phyloP scores from a whole-genome alignment of 2,797 vertebrate genomes.

The Malurus leucopterus region DNA sequence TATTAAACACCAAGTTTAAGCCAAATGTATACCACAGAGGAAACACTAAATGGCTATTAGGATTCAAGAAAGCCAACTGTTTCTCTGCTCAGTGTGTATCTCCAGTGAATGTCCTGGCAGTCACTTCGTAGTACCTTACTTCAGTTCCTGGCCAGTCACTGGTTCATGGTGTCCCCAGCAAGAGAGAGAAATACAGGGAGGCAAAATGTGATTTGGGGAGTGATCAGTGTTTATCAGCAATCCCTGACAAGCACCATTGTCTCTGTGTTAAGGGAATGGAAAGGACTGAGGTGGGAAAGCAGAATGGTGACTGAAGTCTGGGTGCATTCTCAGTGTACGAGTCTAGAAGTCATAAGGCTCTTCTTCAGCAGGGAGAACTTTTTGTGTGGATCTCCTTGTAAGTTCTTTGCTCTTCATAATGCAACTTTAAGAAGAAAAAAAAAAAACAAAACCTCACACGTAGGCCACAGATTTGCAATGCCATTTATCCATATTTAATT shows the following conservation, averaged over 20 bases:
- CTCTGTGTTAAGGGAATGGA: background rate
- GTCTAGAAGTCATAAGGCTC: background rate
- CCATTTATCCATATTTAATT: background rate
- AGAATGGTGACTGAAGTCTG: background rate
- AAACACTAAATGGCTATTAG: background rate
- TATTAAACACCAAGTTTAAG: background rate
- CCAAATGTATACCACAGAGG: background rate
- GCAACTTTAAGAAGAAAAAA: background rate
- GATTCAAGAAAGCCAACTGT: background rate
- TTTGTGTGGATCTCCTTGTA: background rate
- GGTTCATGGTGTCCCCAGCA: background rate
- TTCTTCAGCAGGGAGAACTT: background rate
- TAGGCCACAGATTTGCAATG: background rate
- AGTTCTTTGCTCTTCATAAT: background rate
- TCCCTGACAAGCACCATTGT: background rate
- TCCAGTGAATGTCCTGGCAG: background rate
- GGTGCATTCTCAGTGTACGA: background rate
- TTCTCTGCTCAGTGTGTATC: background rate
- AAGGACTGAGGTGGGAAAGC: background rate
- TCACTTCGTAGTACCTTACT: accelerated
- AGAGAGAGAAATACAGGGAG: background rate
- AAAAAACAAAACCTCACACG: too few relatives aligned
- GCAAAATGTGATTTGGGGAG: background rate
- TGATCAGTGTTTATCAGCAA: background rate
- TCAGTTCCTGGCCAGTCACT: background rate